Evolutionary conservation across 2,888 invertebrate species (phyloP).

Genomic region (Thysanoteuthis rhombus): DNA sequence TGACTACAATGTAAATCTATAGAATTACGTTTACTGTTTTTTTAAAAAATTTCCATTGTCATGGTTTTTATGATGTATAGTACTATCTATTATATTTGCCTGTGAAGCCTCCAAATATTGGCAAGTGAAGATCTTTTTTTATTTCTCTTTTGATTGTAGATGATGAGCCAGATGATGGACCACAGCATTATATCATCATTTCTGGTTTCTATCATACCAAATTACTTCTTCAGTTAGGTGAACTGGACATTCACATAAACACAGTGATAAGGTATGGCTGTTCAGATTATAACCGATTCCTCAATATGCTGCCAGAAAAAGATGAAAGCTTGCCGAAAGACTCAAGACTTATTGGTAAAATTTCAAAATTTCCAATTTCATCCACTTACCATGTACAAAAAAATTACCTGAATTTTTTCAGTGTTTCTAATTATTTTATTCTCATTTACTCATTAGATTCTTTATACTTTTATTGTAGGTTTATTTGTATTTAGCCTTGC

Average conservation of each 20-base stretch:
- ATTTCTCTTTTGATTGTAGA: conserved; percentile 47
- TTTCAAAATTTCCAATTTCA: neutral
- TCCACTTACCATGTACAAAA: too few species aligned
- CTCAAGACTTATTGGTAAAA: conserved; percentile 16
- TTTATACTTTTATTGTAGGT: too few species aligned
- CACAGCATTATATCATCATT: conserved; percentile 64
- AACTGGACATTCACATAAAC: conserved; percentile 60
- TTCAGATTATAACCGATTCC: conserved; percentile 53
- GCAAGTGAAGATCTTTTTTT: neutral
- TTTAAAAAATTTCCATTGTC: neutral
- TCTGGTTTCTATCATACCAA: conserved; percentile 63
- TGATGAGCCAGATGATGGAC: conserved; percentile 68
- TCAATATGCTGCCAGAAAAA: conserved; percentile 32
- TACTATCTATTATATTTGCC: neutral
- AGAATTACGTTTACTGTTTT: too few species aligned
- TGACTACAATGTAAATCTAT: too few species aligned
- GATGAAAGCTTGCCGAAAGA: conserved; percentile 35
- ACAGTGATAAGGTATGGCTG: conserved; percentile 53
- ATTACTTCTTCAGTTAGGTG: conserved; percentile 57
- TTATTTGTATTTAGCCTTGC: too few species aligned
- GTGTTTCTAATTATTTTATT: too few species aligned
- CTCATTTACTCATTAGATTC: too few species aligned
- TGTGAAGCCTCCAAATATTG: neutral
- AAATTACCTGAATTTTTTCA: too few species aligned
- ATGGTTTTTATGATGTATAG: neutral